phyloP scores from a whole-genome alignment of 1,140 invertebrate genomes.

The Telenomus remus region DNA sequence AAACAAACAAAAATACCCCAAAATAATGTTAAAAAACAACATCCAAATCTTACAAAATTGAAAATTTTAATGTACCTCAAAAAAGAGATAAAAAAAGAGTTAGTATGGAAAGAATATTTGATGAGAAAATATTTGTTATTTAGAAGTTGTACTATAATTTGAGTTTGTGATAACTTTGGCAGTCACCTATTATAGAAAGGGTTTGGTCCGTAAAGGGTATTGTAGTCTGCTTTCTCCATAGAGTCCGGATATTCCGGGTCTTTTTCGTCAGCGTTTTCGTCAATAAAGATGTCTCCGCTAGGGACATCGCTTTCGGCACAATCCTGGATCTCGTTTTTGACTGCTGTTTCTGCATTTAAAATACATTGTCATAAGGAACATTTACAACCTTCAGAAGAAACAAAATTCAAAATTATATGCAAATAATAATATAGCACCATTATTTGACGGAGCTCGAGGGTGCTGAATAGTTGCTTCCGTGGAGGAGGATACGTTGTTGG shows the following conservation, averaged over 20 bases:
- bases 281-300: slow-evolving; percentile 70
- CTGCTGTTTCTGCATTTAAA: slow-evolving; percentile 66
- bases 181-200: slow-evolving; percentile 82
- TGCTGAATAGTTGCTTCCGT: slow-evolving; percentile 72
- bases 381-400: too few relatives aligned
- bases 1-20: too few relatives aligned
- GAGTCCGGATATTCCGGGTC: slow-evolving; percentile 71
- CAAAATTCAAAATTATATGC: too few relatives aligned
- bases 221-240: slow-evolving; percentile 72
- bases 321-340: slow-evolving; percentile 74
- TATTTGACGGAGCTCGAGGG: slow-evolving; percentile 66
- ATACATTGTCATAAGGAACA: too few relatives aligned
- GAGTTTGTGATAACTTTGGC: background rate
- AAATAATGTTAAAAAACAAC: too few relatives aligned
- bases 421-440: slow-evolving; percentile 64
- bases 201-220: slow-evolving; percentile 75
- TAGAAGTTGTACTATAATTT: too few relatives aligned
- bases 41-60: too few relatives aligned
- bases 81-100: too few relatives aligned
- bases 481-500: slow-evolving; percentile 73
- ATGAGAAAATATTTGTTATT: too few relatives aligned
- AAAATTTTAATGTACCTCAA: too few relatives aligned
- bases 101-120: too few relatives aligned
- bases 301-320: slow-evolving; percentile 71
- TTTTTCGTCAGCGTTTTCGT: slow-evolving; percentile 72